Evolutionary conservation across 2,797 vertebrate genomes (phyloP).

Genomic region (Spondyliosoma cantharus): DNA sequence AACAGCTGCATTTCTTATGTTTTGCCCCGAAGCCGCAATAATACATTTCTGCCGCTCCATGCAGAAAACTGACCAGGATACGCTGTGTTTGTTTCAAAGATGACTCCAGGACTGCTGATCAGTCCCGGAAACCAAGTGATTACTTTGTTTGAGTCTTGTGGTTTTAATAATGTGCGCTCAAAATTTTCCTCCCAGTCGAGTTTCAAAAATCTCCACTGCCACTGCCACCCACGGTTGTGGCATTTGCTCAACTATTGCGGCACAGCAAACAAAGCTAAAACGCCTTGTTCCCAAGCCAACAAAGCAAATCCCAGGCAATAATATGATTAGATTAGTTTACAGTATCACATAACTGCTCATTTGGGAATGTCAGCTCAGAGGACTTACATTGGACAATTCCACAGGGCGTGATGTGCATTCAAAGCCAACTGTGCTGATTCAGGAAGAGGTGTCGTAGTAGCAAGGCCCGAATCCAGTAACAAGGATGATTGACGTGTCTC

Average conservation of each 20-base stretch:
- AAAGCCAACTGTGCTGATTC: not conserved
- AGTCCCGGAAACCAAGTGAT: conserved; percentile 31
- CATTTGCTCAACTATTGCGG: conserved; percentile 22
- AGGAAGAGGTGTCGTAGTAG: not conserved
- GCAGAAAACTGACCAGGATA: conserved; percentile 26
- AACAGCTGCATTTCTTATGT: conserved; percentile 16
- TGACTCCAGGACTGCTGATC: conserved; percentile 21
- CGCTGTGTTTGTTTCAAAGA: conserved; percentile 13
- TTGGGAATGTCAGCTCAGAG: not conserved
- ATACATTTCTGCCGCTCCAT: conserved; percentile 8
- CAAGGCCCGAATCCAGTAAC: no score
- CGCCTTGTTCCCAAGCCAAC: conserved; percentile 16
- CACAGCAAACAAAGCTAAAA: conserved; percentile 9
- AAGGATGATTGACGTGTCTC: no score
- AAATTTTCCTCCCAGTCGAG: not conserved
- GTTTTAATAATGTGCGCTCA: conserved; percentile 31
- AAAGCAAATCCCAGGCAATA: conserved; percentile 20
- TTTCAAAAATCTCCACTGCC: conserved; percentile 15
- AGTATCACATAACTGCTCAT: conserved; percentile 5
- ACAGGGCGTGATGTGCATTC: not conserved
- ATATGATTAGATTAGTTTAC: conserved; percentile 17
- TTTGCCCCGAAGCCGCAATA: conserved; percentile 13
- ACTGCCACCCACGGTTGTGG: conserved; percentile 14
- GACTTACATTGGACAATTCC: not conserved
- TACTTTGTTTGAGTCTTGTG: conserved; percentile 29